phyloP scores from a whole-genome alignment of 2,888 invertebrate species.

The Agrotis clavis region DNA sequence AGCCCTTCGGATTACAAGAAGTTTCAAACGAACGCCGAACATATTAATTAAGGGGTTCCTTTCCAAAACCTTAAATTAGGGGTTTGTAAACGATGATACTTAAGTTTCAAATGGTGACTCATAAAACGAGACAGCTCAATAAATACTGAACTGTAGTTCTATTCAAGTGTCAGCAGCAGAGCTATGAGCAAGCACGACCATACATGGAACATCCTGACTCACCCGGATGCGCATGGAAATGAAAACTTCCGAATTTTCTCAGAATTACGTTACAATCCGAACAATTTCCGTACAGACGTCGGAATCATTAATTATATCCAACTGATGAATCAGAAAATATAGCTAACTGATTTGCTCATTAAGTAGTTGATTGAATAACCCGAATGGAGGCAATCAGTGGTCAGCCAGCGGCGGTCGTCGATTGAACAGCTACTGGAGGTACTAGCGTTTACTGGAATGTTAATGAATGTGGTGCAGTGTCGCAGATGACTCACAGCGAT shows the following conservation, averaged over 20 bases:
- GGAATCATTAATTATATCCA: slow-evolving; percentile 68
- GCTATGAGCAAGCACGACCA: slow-evolving; percentile 37
- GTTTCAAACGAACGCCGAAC: slow-evolving; percentile 27
- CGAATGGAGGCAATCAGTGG: slow-evolving; percentile 73
- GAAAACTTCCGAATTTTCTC: slow-evolving; percentile 69
- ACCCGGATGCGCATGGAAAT: slow-evolving; percentile 60
- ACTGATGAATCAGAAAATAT: slow-evolving; percentile 75
- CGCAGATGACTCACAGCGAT: slow-evolving; percentile 84
- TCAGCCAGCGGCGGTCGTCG: slow-evolving; percentile 66
- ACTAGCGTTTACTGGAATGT: slow-evolving; percentile 83
- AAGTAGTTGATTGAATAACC: slow-evolving; percentile 74
- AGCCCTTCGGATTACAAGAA: slow-evolving; percentile 60
- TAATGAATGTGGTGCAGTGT: slow-evolving; percentile 85
- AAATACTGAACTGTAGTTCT: slow-evolving; percentile 3
- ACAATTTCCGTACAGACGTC: slow-evolving; percentile 72
- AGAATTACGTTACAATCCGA: slow-evolving; percentile 69
- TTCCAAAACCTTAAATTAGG: neutral
- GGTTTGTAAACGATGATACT: neutral
- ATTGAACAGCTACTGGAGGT: slow-evolving; percentile 71
- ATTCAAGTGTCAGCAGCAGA: slow-evolving; percentile 16
- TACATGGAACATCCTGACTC: slow-evolving; percentile 62
- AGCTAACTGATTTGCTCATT: slow-evolving; percentile 72
- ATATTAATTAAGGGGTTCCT: neutral
- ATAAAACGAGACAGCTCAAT: neutral
- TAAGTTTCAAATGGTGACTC: slow-evolving; percentile 4